These are phyloP conservation scores for Anarrhichthys ocellatus DNA, from an alignment of 2,113 vertebrate species.

Conservation along the genomic window DNA sequence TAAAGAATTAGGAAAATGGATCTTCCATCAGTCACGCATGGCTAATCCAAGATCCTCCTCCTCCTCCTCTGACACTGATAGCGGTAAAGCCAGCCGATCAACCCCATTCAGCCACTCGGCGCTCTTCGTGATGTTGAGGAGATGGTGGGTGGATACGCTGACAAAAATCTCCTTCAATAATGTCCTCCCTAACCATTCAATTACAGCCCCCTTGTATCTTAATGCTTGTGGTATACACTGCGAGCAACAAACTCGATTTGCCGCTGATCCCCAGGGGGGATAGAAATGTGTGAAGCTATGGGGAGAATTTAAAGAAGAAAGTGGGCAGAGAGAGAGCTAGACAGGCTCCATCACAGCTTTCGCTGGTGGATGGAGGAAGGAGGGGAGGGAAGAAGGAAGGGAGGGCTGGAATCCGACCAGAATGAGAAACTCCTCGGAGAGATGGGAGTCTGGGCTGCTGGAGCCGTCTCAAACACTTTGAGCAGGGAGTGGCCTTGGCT, in stretches of 20 bases:
- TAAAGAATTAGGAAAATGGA: constrained; percentile 32
- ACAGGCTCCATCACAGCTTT: constrained; percentile 45
- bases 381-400: constrained; percentile 7
- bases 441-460: constrained; percentile 46
- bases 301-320: constrained; percentile 65
- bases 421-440: constrained; percentile 69
- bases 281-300: constrained; percentile 59
- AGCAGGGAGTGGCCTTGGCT: constrained; percentile 61
- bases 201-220: constrained; percentile 75
- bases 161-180: constrained; percentile 77
- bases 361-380: constrained; percentile 6
- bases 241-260: constrained; percentile 71
- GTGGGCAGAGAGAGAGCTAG: constrained; percentile 34
- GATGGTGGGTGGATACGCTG: constrained; percentile 60
- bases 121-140: constrained; percentile 28
- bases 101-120: constrained; percentile 37
- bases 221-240: constrained; percentile 65
- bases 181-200: constrained; percentile 79
- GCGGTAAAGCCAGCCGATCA: constrained; percentile 40
- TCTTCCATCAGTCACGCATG: constrained; percentile 29
- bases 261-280: constrained; percentile 57
- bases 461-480: constrained; percentile 51
- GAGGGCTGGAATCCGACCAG: constrained; percentile 45
- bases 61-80: constrained; percentile 44
- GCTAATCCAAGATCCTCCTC: constrained; percentile 27